These are phyloP conservation scores for Acanthochromis polyacanthus DNA, from an alignment of 2,113 vertebrate genomes.

Conservation along the genomic window DNA sequence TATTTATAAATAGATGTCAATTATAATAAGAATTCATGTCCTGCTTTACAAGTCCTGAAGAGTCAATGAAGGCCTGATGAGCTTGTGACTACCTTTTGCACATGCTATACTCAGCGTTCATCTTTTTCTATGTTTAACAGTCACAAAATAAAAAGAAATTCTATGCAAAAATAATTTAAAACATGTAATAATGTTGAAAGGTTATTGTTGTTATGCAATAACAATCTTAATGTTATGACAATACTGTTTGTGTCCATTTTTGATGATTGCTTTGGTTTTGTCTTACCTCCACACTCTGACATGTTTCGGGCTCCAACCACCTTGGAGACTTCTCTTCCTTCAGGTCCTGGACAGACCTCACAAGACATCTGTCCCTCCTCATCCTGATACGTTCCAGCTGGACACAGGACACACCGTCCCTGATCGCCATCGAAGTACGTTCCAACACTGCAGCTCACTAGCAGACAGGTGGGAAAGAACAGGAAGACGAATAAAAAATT, in stretches of 20 bases:
- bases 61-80: too few relatives aligned
- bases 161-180: too few relatives aligned
- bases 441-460: conserved; percentile 88
- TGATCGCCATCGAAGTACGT: conserved; percentile 84
- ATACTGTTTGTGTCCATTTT: background rate
- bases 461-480: conserved; percentile 32
- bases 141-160: too few relatives aligned
- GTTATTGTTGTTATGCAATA: background rate
- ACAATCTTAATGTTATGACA: background rate
- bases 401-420: conserved; percentile 87
- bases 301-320: conserved; percentile 84
- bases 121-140: too few relatives aligned
- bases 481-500: background rate
- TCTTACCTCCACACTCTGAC: conserved; percentile 89
- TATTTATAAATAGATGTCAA: too few relatives aligned
- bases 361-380: conserved; percentile 90
- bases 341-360: conserved; percentile 84
- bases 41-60: too few relatives aligned
- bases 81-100: too few relatives aligned
- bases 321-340: conserved; percentile 81
- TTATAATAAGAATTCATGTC: too few relatives aligned
- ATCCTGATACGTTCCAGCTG: conserved; percentile 89
- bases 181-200: too few relatives aligned
- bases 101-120: too few relatives aligned
- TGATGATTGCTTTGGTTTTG: background rate